Percentiles rank a stretch among this genome's conserved stretches.
These are phyloP conservation scores for Megaustenia siamemsis DNA, from an alignment of 2,888 invertebrate genomes.

Conservation along the genomic window DNA sequence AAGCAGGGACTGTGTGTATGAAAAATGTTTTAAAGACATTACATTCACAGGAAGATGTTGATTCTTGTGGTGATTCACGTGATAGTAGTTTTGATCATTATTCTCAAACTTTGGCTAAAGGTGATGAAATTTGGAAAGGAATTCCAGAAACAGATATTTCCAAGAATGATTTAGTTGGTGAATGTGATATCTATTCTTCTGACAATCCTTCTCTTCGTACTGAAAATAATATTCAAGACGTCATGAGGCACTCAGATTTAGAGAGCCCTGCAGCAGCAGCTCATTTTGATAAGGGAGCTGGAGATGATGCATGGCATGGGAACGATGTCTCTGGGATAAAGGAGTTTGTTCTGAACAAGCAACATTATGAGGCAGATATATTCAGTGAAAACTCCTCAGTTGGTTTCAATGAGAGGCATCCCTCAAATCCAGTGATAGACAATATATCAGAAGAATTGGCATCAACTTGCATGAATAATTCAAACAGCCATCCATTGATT, in stretches of 20 bases:
- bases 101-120: background rate
- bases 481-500: constrained; percentile 18
- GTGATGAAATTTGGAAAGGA: background rate
- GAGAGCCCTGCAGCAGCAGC: background rate
- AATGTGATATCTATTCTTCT: background rate
- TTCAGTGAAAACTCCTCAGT: constrained; percentile 6
- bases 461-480: constrained; percentile 22
- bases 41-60: background rate
- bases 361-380: background rate
- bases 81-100: background rate
- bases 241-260: background rate
- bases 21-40: background rate
- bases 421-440: background rate
- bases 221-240: background rate
- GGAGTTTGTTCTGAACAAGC: background rate
- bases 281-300: constrained; percentile 17
- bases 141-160: background rate
- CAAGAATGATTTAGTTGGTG: background rate
- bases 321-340: background rate
- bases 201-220: background rate
- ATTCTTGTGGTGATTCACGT: background rate
- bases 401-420: background rate
- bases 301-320: constrained; percentile 7
- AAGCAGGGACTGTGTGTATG: background rate
- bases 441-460: background rate